Conservation (phyloP, 2,888 invertebrate genomes). For the Phymatocera aterrima region DNA sequence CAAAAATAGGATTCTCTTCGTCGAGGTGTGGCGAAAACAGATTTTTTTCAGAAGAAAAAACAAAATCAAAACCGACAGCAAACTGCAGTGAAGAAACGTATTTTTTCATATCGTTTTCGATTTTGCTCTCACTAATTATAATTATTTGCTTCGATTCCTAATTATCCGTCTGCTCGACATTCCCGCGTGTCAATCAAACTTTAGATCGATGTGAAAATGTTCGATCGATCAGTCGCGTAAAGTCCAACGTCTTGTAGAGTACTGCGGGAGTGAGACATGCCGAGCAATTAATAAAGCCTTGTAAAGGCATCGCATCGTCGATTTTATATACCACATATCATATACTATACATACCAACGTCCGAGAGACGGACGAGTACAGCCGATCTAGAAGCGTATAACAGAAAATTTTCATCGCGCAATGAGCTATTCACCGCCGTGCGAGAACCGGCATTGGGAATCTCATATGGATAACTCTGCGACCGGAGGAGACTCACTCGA, state of each 20-base stretch:
- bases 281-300: constrained; percentile 54
- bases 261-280: constrained; percentile 52
- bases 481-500: background rate
- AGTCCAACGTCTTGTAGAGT: constrained; percentile 39
- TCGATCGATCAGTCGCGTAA: constrained; percentile 38
- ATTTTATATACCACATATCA: background rate
- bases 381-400: constrained; percentile 18
- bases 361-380: background rate
- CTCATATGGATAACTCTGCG: constrained; percentile 3
- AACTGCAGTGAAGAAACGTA: too few relatives aligned
- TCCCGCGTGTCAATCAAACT: background rate
- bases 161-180: too few relatives aligned
- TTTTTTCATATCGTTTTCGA: too few relatives aligned
- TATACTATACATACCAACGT: background rate
- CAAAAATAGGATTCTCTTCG: too few relatives aligned
- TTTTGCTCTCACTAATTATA: too few relatives aligned
- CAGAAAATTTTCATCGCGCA: constrained; percentile 10
- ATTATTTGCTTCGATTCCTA: too few relatives aligned
- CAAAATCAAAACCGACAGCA: too few relatives aligned
- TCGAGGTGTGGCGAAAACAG: background rate
- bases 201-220: constrained; percentile 25
- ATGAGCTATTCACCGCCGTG: background rate
- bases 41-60: too few relatives aligned
- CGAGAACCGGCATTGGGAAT: background rate
- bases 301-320: constrained; percentile 46